phyloP scores from a whole-genome alignment of 2,888 invertebrate species.

The Incurvaria masculella region DNA sequence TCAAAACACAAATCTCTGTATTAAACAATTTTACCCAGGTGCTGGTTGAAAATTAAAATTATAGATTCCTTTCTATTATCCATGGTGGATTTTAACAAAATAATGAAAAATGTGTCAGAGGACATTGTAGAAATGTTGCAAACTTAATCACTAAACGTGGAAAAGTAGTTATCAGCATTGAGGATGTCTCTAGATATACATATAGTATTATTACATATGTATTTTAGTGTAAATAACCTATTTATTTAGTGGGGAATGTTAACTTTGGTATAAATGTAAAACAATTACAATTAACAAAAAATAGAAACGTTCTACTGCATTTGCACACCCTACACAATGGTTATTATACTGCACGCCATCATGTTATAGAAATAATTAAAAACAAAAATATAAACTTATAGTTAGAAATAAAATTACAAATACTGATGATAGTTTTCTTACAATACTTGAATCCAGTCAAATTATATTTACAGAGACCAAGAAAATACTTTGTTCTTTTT shows the following conservation, averaged over 20 bases:
- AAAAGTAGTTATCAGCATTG: too few species aligned
- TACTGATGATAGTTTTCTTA: neutral
- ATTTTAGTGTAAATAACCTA: neutral
- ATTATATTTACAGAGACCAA: neutral
- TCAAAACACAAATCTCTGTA: too few species aligned
- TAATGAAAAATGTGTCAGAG: too few species aligned
- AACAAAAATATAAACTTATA: neutral
- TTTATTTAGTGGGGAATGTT: conserved; percentile 67
- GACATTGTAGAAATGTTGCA: too few species aligned
- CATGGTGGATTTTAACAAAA: too few species aligned
- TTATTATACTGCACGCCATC: neutral
- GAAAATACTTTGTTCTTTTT: too few species aligned
- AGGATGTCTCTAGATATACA: neutral
- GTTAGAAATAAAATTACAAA: neutral
- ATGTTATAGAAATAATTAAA: neutral
- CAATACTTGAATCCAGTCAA: neutral
- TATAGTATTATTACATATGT: neutral
- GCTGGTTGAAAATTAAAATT: too few species aligned
- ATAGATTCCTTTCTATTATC: too few species aligned
- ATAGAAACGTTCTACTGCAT: neutral
- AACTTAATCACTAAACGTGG: too few species aligned
- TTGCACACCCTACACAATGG: neutral
- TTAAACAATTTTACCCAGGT: too few species aligned
- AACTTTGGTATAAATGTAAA: conserved; percentile 67
- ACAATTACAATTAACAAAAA: conserved; percentile 50